Conservation (phyloP, 2,113 vertebrate genomes). For the Calonectris borealis region DNA sequence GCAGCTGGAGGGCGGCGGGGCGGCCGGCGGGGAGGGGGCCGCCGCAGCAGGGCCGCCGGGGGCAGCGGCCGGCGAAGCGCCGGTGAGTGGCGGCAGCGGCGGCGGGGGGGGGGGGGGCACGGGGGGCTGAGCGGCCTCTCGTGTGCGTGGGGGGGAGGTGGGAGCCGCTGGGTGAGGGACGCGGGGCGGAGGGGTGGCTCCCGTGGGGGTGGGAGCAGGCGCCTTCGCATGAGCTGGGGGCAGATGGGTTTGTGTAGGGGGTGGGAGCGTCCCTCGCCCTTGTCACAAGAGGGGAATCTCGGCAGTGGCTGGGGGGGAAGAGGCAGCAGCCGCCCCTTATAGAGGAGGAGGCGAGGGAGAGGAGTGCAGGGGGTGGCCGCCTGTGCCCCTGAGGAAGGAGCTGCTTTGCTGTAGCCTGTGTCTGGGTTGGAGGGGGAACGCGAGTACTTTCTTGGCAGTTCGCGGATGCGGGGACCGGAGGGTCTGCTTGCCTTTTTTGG, state of each 20-base stretch:
- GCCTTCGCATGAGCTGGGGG: not conserved
- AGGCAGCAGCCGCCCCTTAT: not conserved
- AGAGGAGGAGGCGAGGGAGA: not conserved
- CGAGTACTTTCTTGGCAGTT: not conserved
- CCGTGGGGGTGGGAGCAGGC: not conserved
- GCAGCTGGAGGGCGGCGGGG: too few relatives aligned
- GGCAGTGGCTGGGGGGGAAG: rapidly evolving
- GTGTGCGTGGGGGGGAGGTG: too few relatives aligned
- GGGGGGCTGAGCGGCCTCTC: too few relatives aligned
- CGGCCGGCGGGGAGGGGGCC: too few relatives aligned
- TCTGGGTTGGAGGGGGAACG: not conserved
- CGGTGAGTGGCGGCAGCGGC: too few relatives aligned
- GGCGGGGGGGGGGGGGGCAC: too few relatives aligned
- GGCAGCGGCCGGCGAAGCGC: too few relatives aligned
- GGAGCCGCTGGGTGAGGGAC: too few relatives aligned
- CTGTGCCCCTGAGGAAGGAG: not conserved
- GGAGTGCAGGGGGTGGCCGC: not conserved
- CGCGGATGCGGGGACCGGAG: rapidly evolving
- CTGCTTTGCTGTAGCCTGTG: not conserved
- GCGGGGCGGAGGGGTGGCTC: too few relatives aligned
- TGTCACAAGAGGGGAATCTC: not conserved
- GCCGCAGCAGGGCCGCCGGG: too few relatives aligned
- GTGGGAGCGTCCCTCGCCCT: not conserved
- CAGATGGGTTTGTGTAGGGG: not conserved
- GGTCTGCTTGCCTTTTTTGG: not conserved